Conservation (phyloP, 2,888 invertebrate species). For the Herminia tarsipennalis region DNA sequence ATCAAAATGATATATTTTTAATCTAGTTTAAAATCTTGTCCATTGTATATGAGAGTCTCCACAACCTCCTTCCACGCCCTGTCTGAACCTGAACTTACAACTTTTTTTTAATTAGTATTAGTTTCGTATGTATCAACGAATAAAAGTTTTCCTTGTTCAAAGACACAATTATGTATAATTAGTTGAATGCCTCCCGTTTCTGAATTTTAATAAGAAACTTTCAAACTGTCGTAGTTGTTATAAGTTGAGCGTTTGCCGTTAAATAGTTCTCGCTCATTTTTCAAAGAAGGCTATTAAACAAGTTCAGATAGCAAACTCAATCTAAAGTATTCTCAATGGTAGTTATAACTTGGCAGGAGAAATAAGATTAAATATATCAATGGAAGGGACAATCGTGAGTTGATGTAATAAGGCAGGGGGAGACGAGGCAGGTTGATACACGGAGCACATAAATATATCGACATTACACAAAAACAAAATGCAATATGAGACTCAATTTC, state of each 20-base stretch:
- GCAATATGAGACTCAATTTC: no score
- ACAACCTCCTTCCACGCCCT: no score
- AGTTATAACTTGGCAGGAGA: conserved; percentile 15
- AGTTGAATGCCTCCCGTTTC: conserved; percentile 33
- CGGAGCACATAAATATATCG: no score
- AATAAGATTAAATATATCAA: no score
- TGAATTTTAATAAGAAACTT: conserved; percentile 57
- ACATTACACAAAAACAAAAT: no score
- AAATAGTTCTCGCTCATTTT: conserved; percentile 59
- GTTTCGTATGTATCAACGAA: no score
- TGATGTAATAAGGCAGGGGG: neutral
- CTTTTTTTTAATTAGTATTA: no score
- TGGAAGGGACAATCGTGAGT: neutral
- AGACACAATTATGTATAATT: conserved; percentile 36
- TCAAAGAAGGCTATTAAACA: conserved; percentile 55
- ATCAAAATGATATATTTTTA: no score
- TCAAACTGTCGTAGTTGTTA: conserved; percentile 55
- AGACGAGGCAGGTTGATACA: no score
- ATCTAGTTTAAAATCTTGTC: no score
- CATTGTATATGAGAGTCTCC: no score
- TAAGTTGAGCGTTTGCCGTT: conserved; percentile 55
- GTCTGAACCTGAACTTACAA: no score
- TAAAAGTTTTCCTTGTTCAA: conserved; percentile 26
- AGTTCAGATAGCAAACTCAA: conserved; percentile 44
- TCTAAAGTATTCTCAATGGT: conserved; percentile 32